Evolutionary conservation across 2,797 vertebrate species (phyloP), one percentile per base, ranked within the genome.

Genomic region (Lacerta viridis): DNA sequence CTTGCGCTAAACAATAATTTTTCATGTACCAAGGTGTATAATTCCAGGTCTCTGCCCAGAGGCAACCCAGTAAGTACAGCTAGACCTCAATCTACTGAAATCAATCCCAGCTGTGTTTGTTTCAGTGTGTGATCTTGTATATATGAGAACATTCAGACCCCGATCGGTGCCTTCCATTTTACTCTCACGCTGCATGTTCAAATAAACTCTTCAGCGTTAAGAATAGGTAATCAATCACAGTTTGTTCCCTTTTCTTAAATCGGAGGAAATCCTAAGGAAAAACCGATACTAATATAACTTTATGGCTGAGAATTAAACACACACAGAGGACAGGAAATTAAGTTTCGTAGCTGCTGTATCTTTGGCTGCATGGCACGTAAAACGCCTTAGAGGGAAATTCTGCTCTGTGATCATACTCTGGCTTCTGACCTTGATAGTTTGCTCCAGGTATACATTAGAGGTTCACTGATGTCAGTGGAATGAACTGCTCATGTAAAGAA

Each of bases 181-280:
- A 7, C 4, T 72, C 72, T 91, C 88, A 64, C 0, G 0, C 78
- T 81, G 5, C 36, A 6, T 1, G 0, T 85, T 74, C 86, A 84
- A 39, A 88, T 89, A 87, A 93, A 83, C 80, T 3, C 2, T 78
- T 59, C 55, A 0, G 80, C 72, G 0, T 78, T 17, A 80, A 77
- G 25, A 43, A 75, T 0, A 0, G 50, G 80, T 84, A 76, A 88
- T 91, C 76, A 18, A 27, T 61, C 69, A 15, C 68, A 27, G 29
- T 39, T 91, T 0, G 0, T 55, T 84, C 64, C 36, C 20, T 92
- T 87, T 90, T 50, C 79, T 89, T 88, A 86, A 55, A 46, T 72
- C 85, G 59, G 80, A 91, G 43, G 75, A 92, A 93, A 93, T 93
- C 86, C 85, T 66, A 1, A 79, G 43, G 61, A 80, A 93, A 93